Base-by-base conservation (phyloP, 2,113 vertebrate genomes). In the Regulus satrapa region DNA sequence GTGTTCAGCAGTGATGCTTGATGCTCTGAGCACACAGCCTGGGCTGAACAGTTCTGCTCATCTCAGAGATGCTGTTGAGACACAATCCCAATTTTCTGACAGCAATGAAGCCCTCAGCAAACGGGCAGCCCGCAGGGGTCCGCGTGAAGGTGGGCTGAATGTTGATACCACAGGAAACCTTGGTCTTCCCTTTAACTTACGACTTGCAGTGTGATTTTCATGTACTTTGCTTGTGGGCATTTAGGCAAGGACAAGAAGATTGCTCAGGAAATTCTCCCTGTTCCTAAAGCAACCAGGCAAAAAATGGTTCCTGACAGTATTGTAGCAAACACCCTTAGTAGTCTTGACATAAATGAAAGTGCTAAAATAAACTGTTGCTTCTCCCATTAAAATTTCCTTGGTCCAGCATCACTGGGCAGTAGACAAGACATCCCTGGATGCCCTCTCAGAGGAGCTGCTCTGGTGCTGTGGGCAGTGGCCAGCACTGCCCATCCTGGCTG, bases 291-390 rank as follows among this genome's bases (percentile, higher is more conserved):
- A 66, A 52, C 64, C 81, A 88, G 81, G 85, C 74, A 95, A 94
- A 89, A 88, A 95, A 88, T 78, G 18, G 5, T 82, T 93, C 85
- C 64, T 94, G 92, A 85, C 78, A 87, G 73, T 54, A 45, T 59
- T 51, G 56, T 46, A 32, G 88, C 43, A 45, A 71, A 94, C 77
- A 84, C 31, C 51, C 92, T 89, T 62, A 92, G 46, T 6, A 45
- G 28, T 81, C 46, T 46, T 81, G 85, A 58, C 68, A 85, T 88
- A 49, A 54, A 66, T 63, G 16, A 49, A 94, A 81, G 25, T 19
- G 32, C 9, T 58, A 75, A 88, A 88, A 54, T 55, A 74, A 81
- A 74, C 64, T 81, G 41, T 64, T 92, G 61, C 43, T 64, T 82
- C 38, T 82, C 59, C n/a, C 41, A 45, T 43, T n/a, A 59, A 21